These are phyloP conservation scores for Sarcophaga subvicina DNA, from an alignment of 2,888 invertebrate species.

Conservation along the genomic window DNA sequence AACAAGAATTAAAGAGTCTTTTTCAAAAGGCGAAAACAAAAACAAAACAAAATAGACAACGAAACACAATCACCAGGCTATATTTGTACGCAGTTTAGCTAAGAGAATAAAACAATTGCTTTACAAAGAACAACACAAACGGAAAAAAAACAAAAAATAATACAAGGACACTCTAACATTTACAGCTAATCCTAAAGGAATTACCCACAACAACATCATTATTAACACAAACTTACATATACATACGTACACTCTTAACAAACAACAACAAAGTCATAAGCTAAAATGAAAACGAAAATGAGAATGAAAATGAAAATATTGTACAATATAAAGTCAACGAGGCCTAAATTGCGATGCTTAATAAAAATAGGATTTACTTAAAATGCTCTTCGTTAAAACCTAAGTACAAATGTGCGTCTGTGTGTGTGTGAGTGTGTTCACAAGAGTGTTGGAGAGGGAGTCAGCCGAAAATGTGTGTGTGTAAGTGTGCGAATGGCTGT, in stretches of 20 bases:
- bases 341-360: constrained; percentile 68
- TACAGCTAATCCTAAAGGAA: constrained; percentile 63
- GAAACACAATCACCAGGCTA: neutral
- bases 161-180: constrained; percentile 55
- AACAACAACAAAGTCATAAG: neutral
- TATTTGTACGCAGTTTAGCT: constrained; percentile 14
- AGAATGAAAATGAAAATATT: constrained; percentile 52
- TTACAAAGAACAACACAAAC: constrained; percentile 15
- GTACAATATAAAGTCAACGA: constrained; percentile 65
- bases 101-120: constrained; percentile 48
- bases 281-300: neutral
- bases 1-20: neutral
- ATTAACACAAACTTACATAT: neutral
- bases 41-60: neutral
- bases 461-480: neutral
- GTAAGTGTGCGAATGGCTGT: neutral
- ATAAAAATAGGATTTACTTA: constrained; percentile 66
- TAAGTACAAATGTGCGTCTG: neutral
- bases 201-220: constrained; percentile 40
- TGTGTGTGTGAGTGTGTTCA: neutral
- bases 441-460: too few species aligned
- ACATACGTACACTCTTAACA: neutral
- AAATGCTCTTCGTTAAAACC: constrained; percentile 40
- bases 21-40: neutral
- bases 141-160: neutral